phyloP scores from a whole-genome alignment of 2,888 invertebrate species.

The Lydus trimaculatus region DNA sequence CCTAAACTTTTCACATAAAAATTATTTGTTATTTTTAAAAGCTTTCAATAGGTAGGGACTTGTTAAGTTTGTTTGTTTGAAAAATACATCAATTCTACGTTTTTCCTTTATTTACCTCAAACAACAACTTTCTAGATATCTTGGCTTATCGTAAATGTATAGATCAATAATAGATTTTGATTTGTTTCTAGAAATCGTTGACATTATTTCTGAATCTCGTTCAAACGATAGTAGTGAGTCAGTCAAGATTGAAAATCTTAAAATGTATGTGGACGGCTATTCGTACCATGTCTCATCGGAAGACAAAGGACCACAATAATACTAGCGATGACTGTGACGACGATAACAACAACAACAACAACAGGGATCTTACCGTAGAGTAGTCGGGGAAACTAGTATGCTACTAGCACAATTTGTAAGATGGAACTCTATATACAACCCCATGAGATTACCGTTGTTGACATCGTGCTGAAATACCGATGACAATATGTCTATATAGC shows the following conservation, averaged over 20 bases:
- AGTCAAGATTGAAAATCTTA: constrained; percentile 38
- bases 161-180: background rate
- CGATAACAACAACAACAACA: background rate
- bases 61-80: background rate
- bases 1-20: background rate
- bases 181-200: background rate
- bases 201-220: background rate
- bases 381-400: background rate
- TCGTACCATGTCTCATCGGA: background rate
- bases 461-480: background rate
- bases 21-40: background rate
- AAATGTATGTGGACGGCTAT: constrained; percentile 34
- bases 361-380: background rate
- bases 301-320: background rate
- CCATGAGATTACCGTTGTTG: background rate
- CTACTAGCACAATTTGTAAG: background rate
- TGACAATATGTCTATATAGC: background rate
- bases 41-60: background rate
- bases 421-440: background rate
- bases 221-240: background rate
- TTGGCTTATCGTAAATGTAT: background rate
- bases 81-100: background rate
- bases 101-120: too few species aligned
- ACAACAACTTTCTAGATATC: too few species aligned
- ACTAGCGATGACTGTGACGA: background rate